A percentile compares a stretch with the other conserved stretches of the same genome.
These are phyloP conservation scores for Platanista minor DNA, from an alignment of 2,113 vertebrate genomes.

Conservation along the genomic window DNA sequence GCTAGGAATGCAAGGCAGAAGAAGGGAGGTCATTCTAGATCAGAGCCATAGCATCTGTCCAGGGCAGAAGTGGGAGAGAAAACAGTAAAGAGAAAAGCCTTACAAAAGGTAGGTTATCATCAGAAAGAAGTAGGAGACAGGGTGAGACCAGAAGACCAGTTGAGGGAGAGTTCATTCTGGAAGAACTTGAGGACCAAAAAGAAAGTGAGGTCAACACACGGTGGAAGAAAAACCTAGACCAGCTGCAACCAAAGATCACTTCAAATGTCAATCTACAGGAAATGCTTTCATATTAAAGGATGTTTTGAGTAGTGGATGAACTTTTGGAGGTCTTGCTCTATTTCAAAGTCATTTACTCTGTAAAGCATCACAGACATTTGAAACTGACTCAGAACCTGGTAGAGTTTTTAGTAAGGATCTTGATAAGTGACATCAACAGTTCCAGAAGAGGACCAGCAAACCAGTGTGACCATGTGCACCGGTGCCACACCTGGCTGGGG, in stretches of 20 bases:
- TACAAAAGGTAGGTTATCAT: background rate
- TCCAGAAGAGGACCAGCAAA: background rate
- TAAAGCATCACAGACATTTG: background rate
- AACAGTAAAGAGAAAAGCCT: background rate
- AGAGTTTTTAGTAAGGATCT: background rate
- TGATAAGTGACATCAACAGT: background rate
- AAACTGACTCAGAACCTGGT: background rate
- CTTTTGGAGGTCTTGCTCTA: background rate
- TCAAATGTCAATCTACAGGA: background rate
- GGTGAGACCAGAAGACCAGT: accelerated
- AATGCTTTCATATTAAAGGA: background rate
- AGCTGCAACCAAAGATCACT: background rate
- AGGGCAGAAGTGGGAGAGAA: background rate
- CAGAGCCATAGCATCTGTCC: background rate
- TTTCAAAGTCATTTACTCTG: background rate
- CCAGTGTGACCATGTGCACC: background rate
- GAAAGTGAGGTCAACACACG: background rate
- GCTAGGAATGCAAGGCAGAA: background rate
- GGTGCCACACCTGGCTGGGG: background rate
- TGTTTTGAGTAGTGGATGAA: background rate
- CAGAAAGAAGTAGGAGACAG: background rate
- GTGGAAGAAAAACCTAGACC: background rate
- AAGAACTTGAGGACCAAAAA: background rate
- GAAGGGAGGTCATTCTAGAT: background rate
- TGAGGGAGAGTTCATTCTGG: background rate